Evolutionary conservation across 2,797 vertebrate genomes (phyloP), one percentile per base, ranked within the genome.

Genomic region (Chromis chromis): DNA sequence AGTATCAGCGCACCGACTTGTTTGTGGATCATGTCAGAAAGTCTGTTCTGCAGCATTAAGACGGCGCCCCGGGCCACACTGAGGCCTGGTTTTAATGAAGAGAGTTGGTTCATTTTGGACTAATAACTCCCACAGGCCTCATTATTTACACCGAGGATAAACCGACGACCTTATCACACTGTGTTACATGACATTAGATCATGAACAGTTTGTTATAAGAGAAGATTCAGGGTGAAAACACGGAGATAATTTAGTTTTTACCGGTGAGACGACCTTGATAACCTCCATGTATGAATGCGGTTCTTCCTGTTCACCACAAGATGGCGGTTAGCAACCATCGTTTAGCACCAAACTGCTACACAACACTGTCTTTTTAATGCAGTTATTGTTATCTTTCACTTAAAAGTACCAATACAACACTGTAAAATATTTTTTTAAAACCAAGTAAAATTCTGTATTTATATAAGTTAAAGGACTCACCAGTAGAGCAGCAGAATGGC

Each of bases 261-360:
- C 19, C 17, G 14, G 19, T 25, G 14, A 1, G 13, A 4, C 16
- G 22, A 68, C 39, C 5, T 50, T 16, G 3, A 55, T 8, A 7
- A 46, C 22, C 10, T 21, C 3, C 0, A 17, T 1, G 5, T 6
- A 17, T 27, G 2, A 0, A 0, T 33, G 69, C 49, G 80, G 50
- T 72, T 14, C 27, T 2, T 46, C 12, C 0, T 25, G 0, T 33
- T 36, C 6, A 25, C 88, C 94, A 91, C 89, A 71, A 86, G 93
- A 72, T 91, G 94, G 91, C 86, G 79, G 48, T 7, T 52, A 69
- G 67, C 44, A 74, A 54, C 77, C 78, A 68, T 22, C 25, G n/a
- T 28, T 53, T 53, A 17, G 60, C n/a, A 58, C 11, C 25, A 25
- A 21, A 31, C 12, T 21, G 46, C 46, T 10, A 14, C 46, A 49